Evolutionary conservation across 2,113 vertebrate species (phyloP).

Genomic region (Dendropsophus ebraccatus): DNA sequence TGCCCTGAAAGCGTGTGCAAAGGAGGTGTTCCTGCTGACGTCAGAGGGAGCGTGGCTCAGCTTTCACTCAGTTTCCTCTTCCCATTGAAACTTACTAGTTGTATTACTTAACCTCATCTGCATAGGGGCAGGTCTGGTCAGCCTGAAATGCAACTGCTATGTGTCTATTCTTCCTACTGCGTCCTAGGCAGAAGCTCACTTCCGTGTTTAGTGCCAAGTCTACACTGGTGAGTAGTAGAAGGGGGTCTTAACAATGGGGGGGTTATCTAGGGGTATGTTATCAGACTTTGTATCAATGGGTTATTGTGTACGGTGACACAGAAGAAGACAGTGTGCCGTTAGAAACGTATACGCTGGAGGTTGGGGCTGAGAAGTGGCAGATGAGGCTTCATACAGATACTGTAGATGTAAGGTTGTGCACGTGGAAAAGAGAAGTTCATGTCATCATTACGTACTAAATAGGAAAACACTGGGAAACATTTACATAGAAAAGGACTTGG

Average conservation of each 20-base stretch:
- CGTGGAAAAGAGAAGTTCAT: no score
- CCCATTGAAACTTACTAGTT: background rate
- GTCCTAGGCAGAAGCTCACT: slow-evolving; percentile 16
- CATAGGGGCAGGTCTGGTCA: slow-evolving; percentile 31
- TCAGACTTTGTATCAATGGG: no score
- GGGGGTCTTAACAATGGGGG: background rate
- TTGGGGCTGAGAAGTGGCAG: no score
- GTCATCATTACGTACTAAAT: no score
- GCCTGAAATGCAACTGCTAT: background rate
- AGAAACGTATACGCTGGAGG: no score
- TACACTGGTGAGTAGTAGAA: slow-evolving; percentile 24
- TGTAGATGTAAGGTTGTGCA: no score
- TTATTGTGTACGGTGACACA: no score
- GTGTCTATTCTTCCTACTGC: slow-evolving; percentile 11
- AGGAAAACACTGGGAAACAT: no score
- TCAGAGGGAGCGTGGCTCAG: slow-evolving; percentile 4
- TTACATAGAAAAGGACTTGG: no score
- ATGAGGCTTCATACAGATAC: no score
- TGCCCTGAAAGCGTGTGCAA: slow-evolving; percentile 24
- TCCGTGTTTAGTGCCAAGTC: slow-evolving; percentile 40
- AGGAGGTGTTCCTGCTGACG: slow-evolving; percentile 10
- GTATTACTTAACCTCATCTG: slow-evolving; percentile 1
- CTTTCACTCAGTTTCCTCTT: slow-evolving; percentile 40
- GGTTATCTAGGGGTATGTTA: background rate
- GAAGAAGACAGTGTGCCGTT: no score